A percentile compares a stretch with the other conserved stretches of the same genome.
Evolutionary conservation across 1,140 invertebrate species (phyloP).

Genomic region (Hormaphis cornu): DNA sequence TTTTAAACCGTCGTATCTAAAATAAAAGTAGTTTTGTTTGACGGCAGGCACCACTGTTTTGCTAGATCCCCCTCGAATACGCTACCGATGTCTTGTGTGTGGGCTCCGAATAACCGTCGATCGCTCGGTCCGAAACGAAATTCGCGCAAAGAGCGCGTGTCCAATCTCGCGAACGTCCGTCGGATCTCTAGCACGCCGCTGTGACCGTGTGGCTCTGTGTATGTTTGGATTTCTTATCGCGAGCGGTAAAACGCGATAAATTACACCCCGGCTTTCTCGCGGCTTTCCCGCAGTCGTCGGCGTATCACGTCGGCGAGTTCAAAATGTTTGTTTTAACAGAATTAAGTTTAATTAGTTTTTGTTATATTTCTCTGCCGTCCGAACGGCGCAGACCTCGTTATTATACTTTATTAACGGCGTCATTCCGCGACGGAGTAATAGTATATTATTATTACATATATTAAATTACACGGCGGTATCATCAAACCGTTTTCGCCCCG

Average conservation of each 20-base stretch:
- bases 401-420: conserved; percentile 5
- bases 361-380: neutral
- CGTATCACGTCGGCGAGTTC: neutral
- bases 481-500: no score
- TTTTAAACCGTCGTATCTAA: no score
- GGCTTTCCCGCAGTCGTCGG: neutral
- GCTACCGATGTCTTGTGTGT: no score
- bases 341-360: conserved; percentile 29
- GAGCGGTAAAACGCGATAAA: neutral
- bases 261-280: neutral
- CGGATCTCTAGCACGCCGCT: neutral
- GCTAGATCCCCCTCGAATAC: no score
- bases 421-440: neutral
- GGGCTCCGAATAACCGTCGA: no score
- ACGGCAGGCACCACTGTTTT: no score
- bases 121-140: no score
- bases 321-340: conserved; percentile 10
- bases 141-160: neutral
- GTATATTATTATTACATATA: neutral
- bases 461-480: neutral
- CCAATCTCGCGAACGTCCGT: neutral
- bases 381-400: neutral
- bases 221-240: conserved; percentile 16
- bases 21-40: no score
- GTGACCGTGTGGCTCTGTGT: neutral